phyloP scores from a whole-genome alignment of 2,888 invertebrate genomes.

The Pheosia tremula region DNA sequence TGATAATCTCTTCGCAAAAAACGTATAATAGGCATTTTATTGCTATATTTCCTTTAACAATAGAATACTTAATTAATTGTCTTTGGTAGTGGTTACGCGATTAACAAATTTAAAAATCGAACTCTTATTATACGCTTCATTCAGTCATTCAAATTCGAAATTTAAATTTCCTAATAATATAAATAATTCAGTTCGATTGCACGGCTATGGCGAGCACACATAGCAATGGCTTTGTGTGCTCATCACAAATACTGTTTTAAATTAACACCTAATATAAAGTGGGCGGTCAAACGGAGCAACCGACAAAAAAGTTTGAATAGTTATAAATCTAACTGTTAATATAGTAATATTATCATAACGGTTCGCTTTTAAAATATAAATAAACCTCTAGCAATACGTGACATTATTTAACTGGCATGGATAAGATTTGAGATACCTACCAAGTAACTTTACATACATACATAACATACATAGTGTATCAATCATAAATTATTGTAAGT shows the following conservation, averaged over 20 bases:
- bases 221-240: constrained; percentile 27
- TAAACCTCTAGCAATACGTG: neutral
- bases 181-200: constrained; percentile 21
- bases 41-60: neutral
- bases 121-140: neutral
- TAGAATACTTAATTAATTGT: too few relatives aligned
- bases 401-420: neutral
- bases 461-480: neutral
- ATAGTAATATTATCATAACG: constrained; percentile 52
- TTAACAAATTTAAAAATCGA: neutral
- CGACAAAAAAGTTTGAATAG: constrained; percentile 50
- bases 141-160: neutral
- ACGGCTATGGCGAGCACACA: constrained; percentile 25
- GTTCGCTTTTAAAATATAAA: constrained; percentile 20
- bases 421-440: neutral
- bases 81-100: too few relatives aligned
- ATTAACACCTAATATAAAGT: constrained; percentile 47
- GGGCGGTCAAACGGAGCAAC: constrained; percentile 35
- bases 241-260: constrained; percentile 43
- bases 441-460: neutral
- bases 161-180: constrained; percentile 1
- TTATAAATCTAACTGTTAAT: constrained; percentile 52
- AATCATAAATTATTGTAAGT: neutral
- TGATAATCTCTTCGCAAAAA: constrained; percentile 44
- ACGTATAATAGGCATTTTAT: constrained; percentile 21